A percentile compares a stretch with the other conserved stretches of the same genome.
These are phyloP conservation scores for Pegea sp. DNA, from an alignment of 23 tunicate genomes.

Conservation along the genomic window DNA sequence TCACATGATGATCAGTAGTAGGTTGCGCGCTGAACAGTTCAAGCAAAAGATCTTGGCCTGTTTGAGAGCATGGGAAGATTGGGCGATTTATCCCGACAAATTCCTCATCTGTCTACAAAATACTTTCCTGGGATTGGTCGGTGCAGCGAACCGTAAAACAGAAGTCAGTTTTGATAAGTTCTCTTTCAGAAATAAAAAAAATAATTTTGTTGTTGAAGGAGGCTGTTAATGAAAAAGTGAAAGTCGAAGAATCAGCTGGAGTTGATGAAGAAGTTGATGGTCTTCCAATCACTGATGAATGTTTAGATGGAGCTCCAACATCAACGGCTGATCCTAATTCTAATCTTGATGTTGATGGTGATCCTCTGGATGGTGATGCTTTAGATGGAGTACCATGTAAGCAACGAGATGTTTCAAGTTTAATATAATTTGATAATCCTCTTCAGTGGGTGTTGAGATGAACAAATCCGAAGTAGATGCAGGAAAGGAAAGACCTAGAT, in stretches of 20 bases:
- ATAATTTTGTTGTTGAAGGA: background rate
- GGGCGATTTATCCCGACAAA: constrained; percentile 86
- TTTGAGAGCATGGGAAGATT: constrained; percentile 91
- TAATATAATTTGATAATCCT: background rate
- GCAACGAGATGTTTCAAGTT: too few species aligned
- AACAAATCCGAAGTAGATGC: background rate
- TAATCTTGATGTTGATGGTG: constrained; percentile 31
- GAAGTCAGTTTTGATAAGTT: background rate
- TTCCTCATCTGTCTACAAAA: constrained; percentile 70
- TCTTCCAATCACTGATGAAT: constrained; percentile 1
- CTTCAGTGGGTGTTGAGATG: background rate
- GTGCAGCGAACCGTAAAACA: background rate
- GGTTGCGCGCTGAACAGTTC: constrained; percentile 84
- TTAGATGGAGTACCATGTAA: constrained; percentile 72
- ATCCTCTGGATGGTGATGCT: constrained; percentile 71
- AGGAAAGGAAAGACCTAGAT: constrained; percentile 16
- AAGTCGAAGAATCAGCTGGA: background rate
- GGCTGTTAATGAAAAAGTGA: background rate
- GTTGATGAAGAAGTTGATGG: background rate
- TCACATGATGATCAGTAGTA: constrained; percentile 48
- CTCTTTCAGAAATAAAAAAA: background rate
- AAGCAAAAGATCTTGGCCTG: constrained; percentile 75
- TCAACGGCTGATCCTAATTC: constrained; percentile 1
- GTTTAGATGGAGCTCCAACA: constrained; percentile 23
- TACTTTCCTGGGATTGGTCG: constrained; percentile 59